These are phyloP conservation scores for Meriones unguiculatus DNA, from an alignment of 2,113 vertebrate species.

Conservation along the genomic window DNA sequence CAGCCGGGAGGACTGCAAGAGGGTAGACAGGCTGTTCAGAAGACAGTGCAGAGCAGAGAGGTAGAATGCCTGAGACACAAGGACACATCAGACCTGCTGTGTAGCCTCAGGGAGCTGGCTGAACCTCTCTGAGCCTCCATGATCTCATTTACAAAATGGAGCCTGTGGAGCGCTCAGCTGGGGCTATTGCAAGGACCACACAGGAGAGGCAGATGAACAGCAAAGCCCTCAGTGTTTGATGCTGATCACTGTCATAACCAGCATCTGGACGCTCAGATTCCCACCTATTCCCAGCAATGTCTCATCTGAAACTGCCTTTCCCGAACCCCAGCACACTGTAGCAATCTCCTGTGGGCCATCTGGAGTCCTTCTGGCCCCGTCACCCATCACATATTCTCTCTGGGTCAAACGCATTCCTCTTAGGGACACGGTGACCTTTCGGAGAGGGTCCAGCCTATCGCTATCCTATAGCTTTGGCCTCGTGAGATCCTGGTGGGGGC, in stretches of 20 bases:
- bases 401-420: neutral
- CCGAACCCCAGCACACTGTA: neutral
- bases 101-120: neutral
- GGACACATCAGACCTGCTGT: neutral
- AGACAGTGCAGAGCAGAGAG: neutral
- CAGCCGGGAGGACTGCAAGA: neutral
- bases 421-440: neutral
- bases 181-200: neutral
- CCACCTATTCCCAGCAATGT: neutral
- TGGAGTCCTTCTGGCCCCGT: neutral
- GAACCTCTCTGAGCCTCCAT: neutral
- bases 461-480: neutral
- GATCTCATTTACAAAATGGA: neutral
- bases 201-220: no score
- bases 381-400: neutral
- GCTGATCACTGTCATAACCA: neutral
- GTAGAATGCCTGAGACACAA: neutral
- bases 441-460: neutral
- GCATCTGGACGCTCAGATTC: neutral
- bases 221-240: rapidly evolving
- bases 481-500: neutral
- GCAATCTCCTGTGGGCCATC: neutral
- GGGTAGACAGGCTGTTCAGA: neutral
- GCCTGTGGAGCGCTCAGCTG: rapidly evolving
- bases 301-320: neutral